Conservation (phyloP, 2,888 invertebrate species). For the Limnephilus marmoratus region DNA sequence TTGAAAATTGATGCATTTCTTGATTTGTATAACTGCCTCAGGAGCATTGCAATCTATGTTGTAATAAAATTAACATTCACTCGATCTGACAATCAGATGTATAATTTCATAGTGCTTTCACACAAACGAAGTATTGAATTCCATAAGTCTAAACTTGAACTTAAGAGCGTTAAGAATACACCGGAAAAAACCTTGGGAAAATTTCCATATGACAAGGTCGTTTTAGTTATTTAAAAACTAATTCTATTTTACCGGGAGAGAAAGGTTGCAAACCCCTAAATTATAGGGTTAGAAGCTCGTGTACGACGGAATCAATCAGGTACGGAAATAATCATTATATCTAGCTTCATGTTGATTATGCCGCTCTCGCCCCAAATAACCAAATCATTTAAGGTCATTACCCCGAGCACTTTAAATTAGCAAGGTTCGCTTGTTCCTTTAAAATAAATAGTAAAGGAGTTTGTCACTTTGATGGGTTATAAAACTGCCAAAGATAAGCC, state of each 20-base stretch:
- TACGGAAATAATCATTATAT: neutral
- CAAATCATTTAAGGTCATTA: neutral
- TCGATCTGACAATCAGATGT: too few relatives aligned
- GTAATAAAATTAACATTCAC: too few relatives aligned
- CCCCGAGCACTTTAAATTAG: neutral
- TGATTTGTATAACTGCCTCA: too few relatives aligned
- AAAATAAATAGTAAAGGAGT: neutral
- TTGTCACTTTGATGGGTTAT: neutral
- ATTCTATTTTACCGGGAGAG: rapidly evolving
- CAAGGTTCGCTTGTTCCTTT: neutral
- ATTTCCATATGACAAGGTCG: too few relatives aligned
- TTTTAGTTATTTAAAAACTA: too few relatives aligned
- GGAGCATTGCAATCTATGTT: too few relatives aligned
- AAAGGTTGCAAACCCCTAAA: neutral
- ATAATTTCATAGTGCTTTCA: too few relatives aligned
- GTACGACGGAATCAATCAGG: neutral
- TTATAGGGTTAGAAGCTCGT: neutral
- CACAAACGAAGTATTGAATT: too few relatives aligned
- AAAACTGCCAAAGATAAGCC: neutral
- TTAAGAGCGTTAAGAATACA: too few relatives aligned
- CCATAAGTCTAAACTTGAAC: too few relatives aligned
- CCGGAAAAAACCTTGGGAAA: too few relatives aligned
- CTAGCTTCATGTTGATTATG: neutral
- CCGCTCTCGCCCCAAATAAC: constrained; percentile 2
- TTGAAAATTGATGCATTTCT: too few relatives aligned